Base-by-base conservation (phyloP, 2,888 invertebrate genomes). In the Sesia bembeciformis region DNA sequence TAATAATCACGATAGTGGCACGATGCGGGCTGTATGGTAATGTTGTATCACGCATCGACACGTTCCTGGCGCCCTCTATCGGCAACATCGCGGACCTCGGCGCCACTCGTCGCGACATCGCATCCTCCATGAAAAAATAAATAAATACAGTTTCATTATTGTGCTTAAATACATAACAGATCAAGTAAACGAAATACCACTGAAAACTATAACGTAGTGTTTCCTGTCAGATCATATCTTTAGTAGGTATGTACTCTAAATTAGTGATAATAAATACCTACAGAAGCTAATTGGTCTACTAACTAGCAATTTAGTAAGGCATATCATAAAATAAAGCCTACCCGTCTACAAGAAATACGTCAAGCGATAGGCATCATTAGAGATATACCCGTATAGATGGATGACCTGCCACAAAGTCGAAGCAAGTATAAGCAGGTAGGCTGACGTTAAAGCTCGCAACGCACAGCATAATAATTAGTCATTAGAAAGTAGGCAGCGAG, bases 391-490 rank as follows among this genome's bases (percentile, higher is more conserved):
- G 38, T 50, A 39, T 50, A 76, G 70, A 78, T 72, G 70, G 72
- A 72, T 74, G 75, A 75, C 76, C 74, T 74, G 74, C 76, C 73
- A 69, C 75, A 70, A 70, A 77, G 72, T 68, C 67, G 68, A 70
- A 67, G 64, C 63, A 67, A 74, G 72, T 74, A 73, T 68, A 70
- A 72, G 75, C 76, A 76, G 74, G 78, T 79, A 78, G 77, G 75
- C 72, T 64, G 82, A 84, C 81, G 84, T 78, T 84, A 79, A 86
- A 84, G 84, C 86, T 86, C 75, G 82, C 75, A 87, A 86, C 86
- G 87, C 86, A 88, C 85, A 86, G 88, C 88, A 89, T 89, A 89
- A 89, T 89, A 89, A 88, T 89, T 89, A 89, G 89, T 89, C 89
- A 89, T 89, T 89, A 89, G 89, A 87, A 88, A 87, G 88, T 87